A percentile compares a stretch with the other conserved stretches of the same genome.
Conservation (phyloP, 2,888 invertebrate species). For the Hylaea fasciaria region DNA sequence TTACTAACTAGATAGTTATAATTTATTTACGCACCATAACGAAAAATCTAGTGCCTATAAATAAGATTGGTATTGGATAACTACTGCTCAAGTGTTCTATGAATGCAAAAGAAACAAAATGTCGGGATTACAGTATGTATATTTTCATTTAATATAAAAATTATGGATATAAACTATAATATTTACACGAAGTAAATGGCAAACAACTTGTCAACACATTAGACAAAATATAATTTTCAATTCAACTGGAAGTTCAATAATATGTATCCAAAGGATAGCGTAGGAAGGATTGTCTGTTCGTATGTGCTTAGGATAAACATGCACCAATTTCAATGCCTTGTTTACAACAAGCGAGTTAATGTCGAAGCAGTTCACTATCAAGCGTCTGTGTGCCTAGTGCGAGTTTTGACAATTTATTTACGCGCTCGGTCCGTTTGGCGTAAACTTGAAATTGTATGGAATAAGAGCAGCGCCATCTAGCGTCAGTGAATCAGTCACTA, state of each 20-base stretch:
- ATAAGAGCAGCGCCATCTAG: too few species aligned
- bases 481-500: too few species aligned
- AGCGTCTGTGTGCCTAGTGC: too few species aligned
- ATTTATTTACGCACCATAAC: too few species aligned
- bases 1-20: too few species aligned
- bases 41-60: too few species aligned
- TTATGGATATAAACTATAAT: slow-evolving; percentile 80
- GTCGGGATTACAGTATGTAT: slow-evolving; percentile 66
- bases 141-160: slow-evolving; percentile 82
- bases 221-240: slow-evolving; percentile 38
- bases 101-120: slow-evolving; percentile 46
- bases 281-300: too few species aligned
- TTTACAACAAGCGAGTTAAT: background rate
- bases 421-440: too few species aligned
- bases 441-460: too few species aligned
- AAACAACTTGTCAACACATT: slow-evolving; percentile 68
- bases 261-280: background rate
- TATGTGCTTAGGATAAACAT: too few species aligned
- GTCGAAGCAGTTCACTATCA: too few species aligned
- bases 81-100: background rate
- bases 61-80: background rate
- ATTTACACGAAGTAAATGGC: slow-evolving; percentile 82
- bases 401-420: too few species aligned
- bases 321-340: background rate
- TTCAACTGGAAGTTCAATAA: slow-evolving; percentile 33